Percentiles rank a stretch among this genome's conserved stretches.
Conservation (phyloP, 2,888 invertebrate species). For the Latrodectus hesperus region DNA sequence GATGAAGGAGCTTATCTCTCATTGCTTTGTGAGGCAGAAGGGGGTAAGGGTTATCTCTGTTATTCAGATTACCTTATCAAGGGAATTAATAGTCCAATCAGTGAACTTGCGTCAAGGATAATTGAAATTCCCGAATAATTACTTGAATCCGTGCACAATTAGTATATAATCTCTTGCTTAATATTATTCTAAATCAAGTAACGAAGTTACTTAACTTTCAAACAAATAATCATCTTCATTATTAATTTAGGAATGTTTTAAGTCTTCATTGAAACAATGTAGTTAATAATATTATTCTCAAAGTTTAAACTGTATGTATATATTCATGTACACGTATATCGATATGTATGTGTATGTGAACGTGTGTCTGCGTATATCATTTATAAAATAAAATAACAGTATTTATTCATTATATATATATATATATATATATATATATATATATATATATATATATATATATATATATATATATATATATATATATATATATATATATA, state of each 20-base stretch:
- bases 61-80: slow-evolving; percentile 33
- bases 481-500: no score
- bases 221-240: neutral
- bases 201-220: neutral
- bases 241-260: neutral
- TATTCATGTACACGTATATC: no score
- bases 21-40: slow-evolving; percentile 72
- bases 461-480: no score
- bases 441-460: no score
- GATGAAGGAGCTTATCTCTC: slow-evolving; percentile 73
- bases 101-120: slow-evolving; percentile 15
- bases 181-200: neutral
- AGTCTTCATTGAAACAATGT: neutral
- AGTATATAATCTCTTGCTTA: neutral
- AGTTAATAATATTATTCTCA: neutral
- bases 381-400: no score
- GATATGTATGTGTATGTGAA: no score
- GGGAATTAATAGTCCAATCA: slow-evolving; percentile 1
- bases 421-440: no score
- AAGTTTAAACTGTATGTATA: no score
- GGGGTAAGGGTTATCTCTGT: slow-evolving; percentile 71
- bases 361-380: no score
- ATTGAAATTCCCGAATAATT: slow-evolving; percentile 28
- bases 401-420: no score
- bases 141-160: neutral